Conservation (phyloP, 2,113 vertebrate genomes). For the Trochalopteron elliotii region DNA sequence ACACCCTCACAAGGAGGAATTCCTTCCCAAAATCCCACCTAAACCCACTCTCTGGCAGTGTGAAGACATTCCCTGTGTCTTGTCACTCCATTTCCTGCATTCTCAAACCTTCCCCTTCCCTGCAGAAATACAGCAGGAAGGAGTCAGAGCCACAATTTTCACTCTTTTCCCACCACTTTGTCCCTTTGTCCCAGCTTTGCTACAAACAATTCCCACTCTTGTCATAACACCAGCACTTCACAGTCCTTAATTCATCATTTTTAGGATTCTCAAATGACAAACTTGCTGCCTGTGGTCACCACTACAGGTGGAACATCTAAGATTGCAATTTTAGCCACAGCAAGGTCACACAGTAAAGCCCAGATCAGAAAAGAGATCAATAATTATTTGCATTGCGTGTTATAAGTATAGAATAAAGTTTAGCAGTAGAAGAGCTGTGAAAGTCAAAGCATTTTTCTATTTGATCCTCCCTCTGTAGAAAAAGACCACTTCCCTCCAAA, state of each 20-base stretch:
- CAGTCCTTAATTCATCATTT: background rate
- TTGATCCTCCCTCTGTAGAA: background rate
- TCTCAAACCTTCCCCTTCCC: background rate
- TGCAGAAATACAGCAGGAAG: background rate
- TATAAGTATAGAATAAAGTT: background rate
- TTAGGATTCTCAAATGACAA: background rate
- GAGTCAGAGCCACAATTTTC: background rate
- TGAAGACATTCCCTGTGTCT: background rate
- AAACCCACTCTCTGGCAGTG: rapidly evolving
- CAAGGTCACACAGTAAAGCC: background rate
- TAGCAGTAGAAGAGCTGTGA: background rate
- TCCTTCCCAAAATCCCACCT: background rate
- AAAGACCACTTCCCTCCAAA: background rate
- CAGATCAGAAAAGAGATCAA: background rate
- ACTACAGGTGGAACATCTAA: background rate
- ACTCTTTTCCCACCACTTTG: background rate
- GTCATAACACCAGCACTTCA: background rate
- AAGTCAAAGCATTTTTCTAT: background rate
- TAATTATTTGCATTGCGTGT: background rate
- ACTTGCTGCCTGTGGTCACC: rapidly evolving
- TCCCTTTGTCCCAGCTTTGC: background rate
- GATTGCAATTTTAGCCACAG: background rate
- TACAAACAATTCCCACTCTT: background rate
- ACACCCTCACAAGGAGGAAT: rapidly evolving
- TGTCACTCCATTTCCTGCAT: background rate